These are phyloP conservation scores for Phyto melanocephala DNA, from an alignment of 2,888 invertebrate genomes.

Conservation along the genomic window DNA sequence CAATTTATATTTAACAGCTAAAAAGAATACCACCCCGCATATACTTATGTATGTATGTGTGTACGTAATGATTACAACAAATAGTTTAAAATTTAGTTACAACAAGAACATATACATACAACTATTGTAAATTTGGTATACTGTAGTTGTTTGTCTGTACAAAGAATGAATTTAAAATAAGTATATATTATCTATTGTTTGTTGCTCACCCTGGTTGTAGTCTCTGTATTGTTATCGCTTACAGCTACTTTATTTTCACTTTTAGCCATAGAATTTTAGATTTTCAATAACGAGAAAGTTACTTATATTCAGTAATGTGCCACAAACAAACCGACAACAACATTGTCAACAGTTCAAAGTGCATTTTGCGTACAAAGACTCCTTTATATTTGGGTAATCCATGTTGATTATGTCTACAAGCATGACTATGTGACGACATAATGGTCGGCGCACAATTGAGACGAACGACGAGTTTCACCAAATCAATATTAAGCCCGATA, in stretches of 20 bases:
- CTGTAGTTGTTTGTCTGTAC: not conserved
- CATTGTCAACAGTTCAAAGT: constrained; percentile 7
- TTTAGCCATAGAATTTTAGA: constrained; percentile 21
- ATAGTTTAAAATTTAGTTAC: too few species aligned
- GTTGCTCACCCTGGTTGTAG: not conserved
- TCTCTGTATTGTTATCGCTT: not conserved
- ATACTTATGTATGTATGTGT: too few species aligned
- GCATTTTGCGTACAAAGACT: not conserved
- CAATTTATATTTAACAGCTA: too few species aligned
- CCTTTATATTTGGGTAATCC: not conserved
- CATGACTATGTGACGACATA: too few species aligned
- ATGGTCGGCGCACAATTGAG: too few species aligned
- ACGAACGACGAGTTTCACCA: too few species aligned
- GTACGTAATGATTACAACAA: too few species aligned
- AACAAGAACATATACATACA: too few species aligned
- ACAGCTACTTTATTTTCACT: constrained; percentile 35
- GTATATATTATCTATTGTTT: too few species aligned
- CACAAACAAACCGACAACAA: not conserved
- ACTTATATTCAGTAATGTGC: not conserved
- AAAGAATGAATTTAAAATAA: not conserved
- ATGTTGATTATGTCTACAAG: too few species aligned
- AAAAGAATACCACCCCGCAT: too few species aligned
- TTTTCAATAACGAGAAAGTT: not conserved
- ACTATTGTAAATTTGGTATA: not conserved
- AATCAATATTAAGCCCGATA: too few species aligned